Conservation (phyloP, 92 coral and sea anemone species). For the Zoanthus solanderi region DNA sequence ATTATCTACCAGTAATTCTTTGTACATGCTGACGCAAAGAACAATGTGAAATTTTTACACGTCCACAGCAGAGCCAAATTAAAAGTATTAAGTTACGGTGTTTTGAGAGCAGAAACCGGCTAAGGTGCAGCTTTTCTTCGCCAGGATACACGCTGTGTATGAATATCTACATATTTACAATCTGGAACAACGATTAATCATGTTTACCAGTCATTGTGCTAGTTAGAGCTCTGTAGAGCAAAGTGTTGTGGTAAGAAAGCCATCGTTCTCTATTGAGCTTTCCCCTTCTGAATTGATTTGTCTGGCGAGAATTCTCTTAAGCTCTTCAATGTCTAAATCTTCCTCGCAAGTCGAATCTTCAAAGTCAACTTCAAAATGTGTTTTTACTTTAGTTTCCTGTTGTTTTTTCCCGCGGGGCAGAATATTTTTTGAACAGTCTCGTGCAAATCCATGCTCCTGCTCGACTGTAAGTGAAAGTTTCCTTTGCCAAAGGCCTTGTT, state of each 20-base stretch:
- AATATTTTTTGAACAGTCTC: conserved; percentile 26
- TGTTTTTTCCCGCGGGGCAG: conserved; percentile 14
- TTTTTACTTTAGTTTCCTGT: conserved; percentile 30
- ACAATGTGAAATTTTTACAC: neutral
- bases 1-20: neutral
- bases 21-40: neutral
- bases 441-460: conserved; percentile 27
- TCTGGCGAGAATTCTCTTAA: conserved; percentile 40
- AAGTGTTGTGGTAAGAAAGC: conserved; percentile 38
- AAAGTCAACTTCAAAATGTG: conserved; percentile 44
- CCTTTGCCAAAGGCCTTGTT: conserved; percentile 9
- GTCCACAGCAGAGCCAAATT: neutral
- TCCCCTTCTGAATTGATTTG: conserved; percentile 9
- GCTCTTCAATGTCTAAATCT: conserved; percentile 43
- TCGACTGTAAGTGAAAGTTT: conserved; percentile 38
- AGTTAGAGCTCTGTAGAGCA: conserved; percentile 39
- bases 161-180: conserved; percentile 16
- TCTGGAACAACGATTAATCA: neutral
- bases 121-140: neutral
- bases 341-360: conserved; percentile 41
- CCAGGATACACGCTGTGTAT: neutral
- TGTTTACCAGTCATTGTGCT: neutral
- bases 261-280: conserved; percentile 34
- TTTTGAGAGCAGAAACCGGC: neutral
- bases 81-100: neutral